phyloP scores from a whole-genome alignment of 1,140 invertebrate species.

The Halyomorpha halys region DNA sequence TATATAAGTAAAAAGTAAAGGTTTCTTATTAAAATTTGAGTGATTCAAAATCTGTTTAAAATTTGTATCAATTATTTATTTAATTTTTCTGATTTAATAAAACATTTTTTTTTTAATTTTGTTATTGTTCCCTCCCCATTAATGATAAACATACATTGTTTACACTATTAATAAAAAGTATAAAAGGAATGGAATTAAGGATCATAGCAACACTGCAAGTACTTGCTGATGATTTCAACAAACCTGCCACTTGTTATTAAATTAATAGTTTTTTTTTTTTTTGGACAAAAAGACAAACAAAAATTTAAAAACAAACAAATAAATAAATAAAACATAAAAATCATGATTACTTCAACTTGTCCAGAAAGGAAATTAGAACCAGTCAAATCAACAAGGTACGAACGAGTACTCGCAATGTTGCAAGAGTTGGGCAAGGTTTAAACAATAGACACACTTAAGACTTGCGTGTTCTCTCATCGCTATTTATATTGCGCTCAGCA shows the following conservation, averaged over 20 bases:
- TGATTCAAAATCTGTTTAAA: not conserved
- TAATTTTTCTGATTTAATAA: too few species aligned
- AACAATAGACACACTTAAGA: slow-evolving; percentile 16
- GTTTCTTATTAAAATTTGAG: slow-evolving; percentile 1
- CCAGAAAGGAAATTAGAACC: slow-evolving; percentile 17
- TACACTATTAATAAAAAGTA: too few species aligned
- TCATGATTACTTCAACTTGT: slow-evolving; percentile 32
- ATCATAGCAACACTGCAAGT: slow-evolving; percentile 33
- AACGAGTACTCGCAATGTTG: slow-evolving; percentile 31
- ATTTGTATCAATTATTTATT: too few species aligned
- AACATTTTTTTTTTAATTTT: too few species aligned
- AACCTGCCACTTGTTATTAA: slow-evolving; percentile 21
- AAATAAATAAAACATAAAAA: slow-evolving; percentile 24
- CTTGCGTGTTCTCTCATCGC: slow-evolving; percentile 30
- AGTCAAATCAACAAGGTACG: slow-evolving; percentile 15
- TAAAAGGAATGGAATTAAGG: slow-evolving; percentile 15
- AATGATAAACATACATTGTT: too few species aligned
- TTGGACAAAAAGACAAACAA: slow-evolving; percentile 9
- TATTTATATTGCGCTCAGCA: slow-evolving; percentile 28
- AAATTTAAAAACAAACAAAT: slow-evolving; percentile 17
- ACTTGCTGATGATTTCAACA: slow-evolving; percentile 20
- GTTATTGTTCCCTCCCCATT: too few species aligned
- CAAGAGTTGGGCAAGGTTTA: slow-evolving; percentile 20
- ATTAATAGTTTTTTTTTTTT: not conserved
- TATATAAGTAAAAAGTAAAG: slow-evolving; percentile 1